A percentile compares a stretch with the other conserved stretches of the same genome.
phyloP scores from a whole-genome alignment of 2,888 invertebrate genomes.

The Campoletis raptor region DNA sequence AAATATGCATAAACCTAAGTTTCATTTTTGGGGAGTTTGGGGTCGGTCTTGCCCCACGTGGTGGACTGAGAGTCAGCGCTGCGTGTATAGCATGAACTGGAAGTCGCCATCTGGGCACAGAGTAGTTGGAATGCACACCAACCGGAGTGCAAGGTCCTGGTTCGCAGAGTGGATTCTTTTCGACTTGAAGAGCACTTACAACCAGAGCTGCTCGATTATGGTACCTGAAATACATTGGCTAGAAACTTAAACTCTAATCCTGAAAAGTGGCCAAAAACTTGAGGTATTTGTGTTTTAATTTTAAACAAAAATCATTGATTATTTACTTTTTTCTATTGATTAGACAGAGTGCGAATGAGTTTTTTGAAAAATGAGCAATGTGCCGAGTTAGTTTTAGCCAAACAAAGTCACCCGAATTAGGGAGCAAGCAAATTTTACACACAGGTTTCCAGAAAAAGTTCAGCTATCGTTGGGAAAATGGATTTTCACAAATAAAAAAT shows the following conservation, averaged over 20 bases:
- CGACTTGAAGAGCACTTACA: conserved; percentile 96
- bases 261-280: conserved; percentile 34
- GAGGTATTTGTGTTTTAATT: background rate
- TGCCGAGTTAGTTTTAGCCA: conserved; percentile 16
- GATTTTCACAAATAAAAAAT: background rate
- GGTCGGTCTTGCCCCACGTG: conserved; percentile 85
- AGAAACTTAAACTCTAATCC: conserved; percentile 68
- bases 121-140: conserved; percentile 83
- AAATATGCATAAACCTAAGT: conserved; percentile 89
- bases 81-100: conserved; percentile 87
- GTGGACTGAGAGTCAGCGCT: conserved; percentile 89
- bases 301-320: background rate
- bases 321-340: background rate
- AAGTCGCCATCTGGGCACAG: conserved; percentile 86
- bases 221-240: conserved; percentile 88
- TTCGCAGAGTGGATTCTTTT: conserved; percentile 95
- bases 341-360: background rate
- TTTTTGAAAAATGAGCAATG: background rate
- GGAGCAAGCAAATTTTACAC: background rate
- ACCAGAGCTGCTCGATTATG: conserved; percentile 97
- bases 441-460: background rate
- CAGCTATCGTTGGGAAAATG: background rate
- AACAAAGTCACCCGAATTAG: conserved; percentile 10
- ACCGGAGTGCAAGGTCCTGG: conserved; percentile 90
- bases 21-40: conserved; percentile 97